phyloP scores from a whole-genome alignment of 2,797 vertebrate genomes.

The Neosilurus hyrtlii region DNA sequence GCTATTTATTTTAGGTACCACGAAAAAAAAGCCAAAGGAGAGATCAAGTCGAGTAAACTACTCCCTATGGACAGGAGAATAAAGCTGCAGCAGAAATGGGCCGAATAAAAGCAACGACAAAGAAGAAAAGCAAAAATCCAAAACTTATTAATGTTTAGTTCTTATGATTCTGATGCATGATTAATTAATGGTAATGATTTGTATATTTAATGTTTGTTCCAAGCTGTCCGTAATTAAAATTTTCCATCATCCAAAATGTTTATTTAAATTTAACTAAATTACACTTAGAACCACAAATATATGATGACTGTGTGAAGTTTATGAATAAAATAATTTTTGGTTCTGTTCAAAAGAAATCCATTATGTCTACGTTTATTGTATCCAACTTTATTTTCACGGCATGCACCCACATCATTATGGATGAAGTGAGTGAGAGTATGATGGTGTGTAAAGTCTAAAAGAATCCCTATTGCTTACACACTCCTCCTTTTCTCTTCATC shows the following conservation, averaged over 20 bases:
- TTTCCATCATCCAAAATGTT: neutral
- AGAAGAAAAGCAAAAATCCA: conserved; percentile 20
- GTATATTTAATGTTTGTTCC: conserved; percentile 18
- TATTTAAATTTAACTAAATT: neutral
- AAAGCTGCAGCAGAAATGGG: conserved; percentile 31
- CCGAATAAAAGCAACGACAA: conserved; percentile 26
- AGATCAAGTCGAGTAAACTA: conserved; percentile 27
- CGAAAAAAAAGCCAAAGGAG: conserved; percentile 30
- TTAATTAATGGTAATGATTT: conserved; percentile 4
- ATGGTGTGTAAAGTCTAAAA: neutral
- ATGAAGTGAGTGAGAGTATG: neutral
- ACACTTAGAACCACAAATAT: neutral
- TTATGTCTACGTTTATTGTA: conserved; percentile 5
- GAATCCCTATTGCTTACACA: neutral
- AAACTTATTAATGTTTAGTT: neutral
- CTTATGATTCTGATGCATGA: neutral
- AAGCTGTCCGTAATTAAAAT: neutral
- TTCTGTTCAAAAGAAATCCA: conserved; percentile 16
- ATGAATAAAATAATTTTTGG: conserved; percentile 1
- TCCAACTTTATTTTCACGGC: conserved; percentile 12
- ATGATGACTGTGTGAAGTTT: neutral
- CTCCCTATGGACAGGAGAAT: conserved; percentile 38
- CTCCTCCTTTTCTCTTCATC: neutral
- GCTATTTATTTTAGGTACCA: conserved; percentile 18
- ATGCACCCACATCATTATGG: neutral